Percentiles rank a stretch among this genome's conserved stretches.
Evolutionary conservation across 2,888 invertebrate species (phyloP).

Genomic region (Trissolcus brochymenae): DNA sequence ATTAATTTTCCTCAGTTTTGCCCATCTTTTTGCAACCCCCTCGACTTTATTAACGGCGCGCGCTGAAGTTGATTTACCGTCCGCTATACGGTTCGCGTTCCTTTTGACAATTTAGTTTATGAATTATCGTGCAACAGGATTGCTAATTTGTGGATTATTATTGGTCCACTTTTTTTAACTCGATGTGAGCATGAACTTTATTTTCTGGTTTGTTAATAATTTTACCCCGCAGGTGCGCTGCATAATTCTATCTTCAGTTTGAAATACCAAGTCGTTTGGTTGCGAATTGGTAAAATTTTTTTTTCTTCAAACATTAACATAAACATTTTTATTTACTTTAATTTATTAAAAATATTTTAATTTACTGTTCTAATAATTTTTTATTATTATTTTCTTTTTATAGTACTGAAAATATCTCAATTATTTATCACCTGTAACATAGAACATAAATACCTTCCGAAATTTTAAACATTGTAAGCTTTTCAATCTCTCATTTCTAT

Average conservation of each 20-base stretch:
- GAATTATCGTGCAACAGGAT: constrained; percentile 11
- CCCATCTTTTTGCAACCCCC: constrained; percentile 7
- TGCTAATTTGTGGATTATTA: constrained; percentile 15
- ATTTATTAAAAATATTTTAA: too few species aligned
- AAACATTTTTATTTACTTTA: too few species aligned
- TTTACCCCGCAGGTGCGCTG: constrained; percentile 4
- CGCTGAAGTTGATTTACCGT: constrained; percentile 17
- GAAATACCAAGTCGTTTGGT: neutral
- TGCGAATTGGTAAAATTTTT: neutral
- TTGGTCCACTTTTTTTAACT: constrained; percentile 7
- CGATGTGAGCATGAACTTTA: neutral
- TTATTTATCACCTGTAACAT: too few species aligned
- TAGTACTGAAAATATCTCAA: too few species aligned
- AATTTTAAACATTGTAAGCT: too few species aligned
- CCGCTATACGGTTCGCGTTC: neutral
- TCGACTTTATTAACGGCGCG: constrained; percentile 10
- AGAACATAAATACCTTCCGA: too few species aligned
- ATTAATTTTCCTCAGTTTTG: constrained; percentile 5
- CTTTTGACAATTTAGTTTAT: constrained; percentile 8
- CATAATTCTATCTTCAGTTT: constrained; percentile 1
- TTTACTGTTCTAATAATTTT: too few species aligned
- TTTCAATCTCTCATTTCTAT: too few species aligned
- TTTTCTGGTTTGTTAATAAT: constrained; percentile 4
- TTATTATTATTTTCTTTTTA: too few species aligned
- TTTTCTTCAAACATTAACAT: neutral